phyloP scores from a whole-genome alignment of 1,140 invertebrate species.

The Caenorhabditis latens region DNA sequence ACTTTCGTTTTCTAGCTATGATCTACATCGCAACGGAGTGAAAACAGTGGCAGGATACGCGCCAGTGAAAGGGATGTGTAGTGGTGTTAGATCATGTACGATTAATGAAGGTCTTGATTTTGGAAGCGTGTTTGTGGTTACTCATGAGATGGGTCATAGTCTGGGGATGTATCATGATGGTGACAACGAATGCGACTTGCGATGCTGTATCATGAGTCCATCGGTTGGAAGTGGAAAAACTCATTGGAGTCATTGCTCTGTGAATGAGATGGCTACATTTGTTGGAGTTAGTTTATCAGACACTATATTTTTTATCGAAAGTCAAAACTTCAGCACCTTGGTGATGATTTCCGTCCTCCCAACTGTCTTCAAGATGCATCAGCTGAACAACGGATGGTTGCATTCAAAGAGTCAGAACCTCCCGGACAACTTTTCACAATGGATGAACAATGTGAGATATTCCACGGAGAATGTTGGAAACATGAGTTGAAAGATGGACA shows the following conservation, averaged over 20 bases:
- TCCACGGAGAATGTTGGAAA: slow-evolving; percentile 70
- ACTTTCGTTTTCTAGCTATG: slow-evolving; percentile 62
- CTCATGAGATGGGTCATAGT: slow-evolving; percentile 70
- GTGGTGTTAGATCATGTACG: slow-evolving; percentile 66
- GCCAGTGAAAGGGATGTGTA: slow-evolving; percentile 70
- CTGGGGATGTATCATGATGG: slow-evolving; percentile 71
- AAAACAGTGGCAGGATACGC: slow-evolving; percentile 69
- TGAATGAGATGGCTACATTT: slow-evolving; percentile 66
- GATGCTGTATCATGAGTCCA: slow-evolving; percentile 69
- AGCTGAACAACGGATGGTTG: slow-evolving; percentile 49
- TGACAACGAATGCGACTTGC: slow-evolving; percentile 68
- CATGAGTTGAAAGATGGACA: slow-evolving; percentile 69
- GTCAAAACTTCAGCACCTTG: slow-evolving; percentile 14
- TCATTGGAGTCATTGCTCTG: slow-evolving; percentile 66
- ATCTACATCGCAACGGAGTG: slow-evolving; percentile 66
- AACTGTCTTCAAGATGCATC: slow-evolving; percentile 60
- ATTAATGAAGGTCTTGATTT: slow-evolving; percentile 70
- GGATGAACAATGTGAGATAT: slow-evolving; percentile 69
- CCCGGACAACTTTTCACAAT: slow-evolving; percentile 67
- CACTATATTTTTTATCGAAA: background rate
- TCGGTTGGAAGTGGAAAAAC: slow-evolving; percentile 69
- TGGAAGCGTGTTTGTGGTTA: slow-evolving; percentile 68
- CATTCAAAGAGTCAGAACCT: slow-evolving; percentile 57
- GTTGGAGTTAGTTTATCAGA: slow-evolving; percentile 34
- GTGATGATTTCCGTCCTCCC: slow-evolving; percentile 45